Base-by-base conservation (phyloP, 2,113 vertebrate species). In the Amia ocellicauda region DNA sequence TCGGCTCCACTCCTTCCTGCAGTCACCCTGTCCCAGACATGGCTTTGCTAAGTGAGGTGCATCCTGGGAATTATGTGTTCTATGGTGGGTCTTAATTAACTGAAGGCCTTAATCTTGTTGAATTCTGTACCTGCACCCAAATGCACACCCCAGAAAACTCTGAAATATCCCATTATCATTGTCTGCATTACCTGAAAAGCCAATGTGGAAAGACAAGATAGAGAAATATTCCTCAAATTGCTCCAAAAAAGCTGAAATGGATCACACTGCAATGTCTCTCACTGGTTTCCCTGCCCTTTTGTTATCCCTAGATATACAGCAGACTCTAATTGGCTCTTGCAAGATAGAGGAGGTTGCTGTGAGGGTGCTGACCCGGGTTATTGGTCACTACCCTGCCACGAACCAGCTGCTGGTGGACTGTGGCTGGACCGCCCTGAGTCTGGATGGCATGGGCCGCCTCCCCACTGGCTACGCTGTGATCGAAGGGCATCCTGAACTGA, bases 1-100 rank as follows among this genome's bases (percentile, higher is more conserved):
- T 92, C 13, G 92, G 92, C 56, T 94, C 93, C 76, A 93, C 92
- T 0, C 92, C 92, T 0, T 89, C 93, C 65, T 92, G 92, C 51
- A 93, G 87, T 75, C 89, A 86, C 29, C 92, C 91, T 0, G 80
- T 93, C 41, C 64, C 81, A 3, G 86, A 91, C 77, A 93, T 94
- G 90, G 72, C 70, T 2, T 65, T 73, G 28, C 86, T 94, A 60
- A 90, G 81, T 8, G 91, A 94, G 75, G 76, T 94, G 51, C 92
- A 94, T 71, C 92, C 92, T 3, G 91, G 91, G 67, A 94, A 93
- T 75, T 93, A 90, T 4, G 60, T 85, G 11, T 92, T 93, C 76
- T 93, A 91, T 0, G 91, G 92, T 94, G 67, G 53, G 88, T n/a
- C n/a, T n/a, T n/a, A n/a, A n/a, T n/a, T n/a, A n/a, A 42, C 16